A percentile compares a stretch with the other conserved stretches of the same genome.
Evolutionary conservation across 2,113 vertebrate species (phyloP).

Genomic region (Larimichthys polyactis): DNA sequence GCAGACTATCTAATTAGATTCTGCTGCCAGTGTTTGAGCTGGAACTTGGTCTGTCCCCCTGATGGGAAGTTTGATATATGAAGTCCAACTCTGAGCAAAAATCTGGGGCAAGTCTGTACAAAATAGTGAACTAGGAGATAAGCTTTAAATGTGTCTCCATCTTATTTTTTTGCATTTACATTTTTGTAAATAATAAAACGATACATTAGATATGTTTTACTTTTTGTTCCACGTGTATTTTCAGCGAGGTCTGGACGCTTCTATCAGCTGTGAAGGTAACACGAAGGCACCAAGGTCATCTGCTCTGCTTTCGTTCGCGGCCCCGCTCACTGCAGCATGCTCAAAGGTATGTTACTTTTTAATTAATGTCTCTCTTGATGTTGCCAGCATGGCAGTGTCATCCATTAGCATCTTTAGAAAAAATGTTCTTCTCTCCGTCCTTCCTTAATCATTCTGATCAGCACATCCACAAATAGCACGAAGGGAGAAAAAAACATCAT

Average conservation of each 20-base stretch:
- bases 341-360: not conserved
- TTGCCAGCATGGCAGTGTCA: conserved; percentile 2
- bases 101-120: not conserved
- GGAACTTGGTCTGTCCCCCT: no score
- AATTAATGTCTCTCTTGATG: conserved; percentile 15
- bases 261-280: not conserved
- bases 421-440: not conserved
- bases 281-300: conserved; percentile 1
- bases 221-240: not conserved
- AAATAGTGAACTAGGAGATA: not conserved
- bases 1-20: no score
- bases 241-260: not conserved
- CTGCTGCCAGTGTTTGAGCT: no score
- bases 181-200: not conserved
- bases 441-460: conserved; percentile 31
- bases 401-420: conserved; percentile 21
- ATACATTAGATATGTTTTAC: not conserved
- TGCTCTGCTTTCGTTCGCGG: conserved; percentile 7
- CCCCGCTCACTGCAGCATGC: not conserved
- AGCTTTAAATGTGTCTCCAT: not conserved
- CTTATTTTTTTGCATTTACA: not conserved
- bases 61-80: no score
- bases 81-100: no score
- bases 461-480: conserved; percentile 20
- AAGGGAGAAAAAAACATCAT: not conserved